Evolutionary conservation across 92 coral and sea anemone genomes (phyloP).

Genomic region (Diadumene lineata): DNA sequence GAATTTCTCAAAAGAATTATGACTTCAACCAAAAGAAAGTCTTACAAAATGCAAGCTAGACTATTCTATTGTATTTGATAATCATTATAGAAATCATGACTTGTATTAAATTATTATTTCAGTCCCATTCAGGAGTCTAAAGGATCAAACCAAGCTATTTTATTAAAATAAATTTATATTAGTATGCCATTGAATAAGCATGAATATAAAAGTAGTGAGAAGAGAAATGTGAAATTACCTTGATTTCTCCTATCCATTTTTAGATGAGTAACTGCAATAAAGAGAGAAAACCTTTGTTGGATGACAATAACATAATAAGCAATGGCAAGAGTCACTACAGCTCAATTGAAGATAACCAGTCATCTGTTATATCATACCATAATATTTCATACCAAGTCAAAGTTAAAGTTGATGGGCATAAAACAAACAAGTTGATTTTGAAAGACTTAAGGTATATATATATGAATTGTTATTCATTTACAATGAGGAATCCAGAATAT

Average conservation of each 20-base stretch:
- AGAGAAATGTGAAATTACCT: no score
- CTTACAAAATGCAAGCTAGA: no score
- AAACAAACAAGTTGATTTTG: slow-evolving; percentile 56
- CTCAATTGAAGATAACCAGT: background rate
- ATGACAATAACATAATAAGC: background rate
- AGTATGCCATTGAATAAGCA: no score
- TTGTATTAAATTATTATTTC: no score
- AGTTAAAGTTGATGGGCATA: slow-evolving; percentile 60
- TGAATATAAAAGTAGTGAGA: no score
- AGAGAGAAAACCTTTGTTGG: slow-evolving; percentile 33
- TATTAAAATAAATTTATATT: no score
- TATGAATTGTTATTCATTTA: background rate
- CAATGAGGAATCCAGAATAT: background rate
- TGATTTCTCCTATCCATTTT: background rate
- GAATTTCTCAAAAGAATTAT: no score
- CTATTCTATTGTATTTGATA: no score
- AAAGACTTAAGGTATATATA: slow-evolving; percentile 60
- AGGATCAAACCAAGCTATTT: no score
- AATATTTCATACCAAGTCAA: slow-evolving; percentile 66
- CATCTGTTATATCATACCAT: slow-evolving; percentile 69
- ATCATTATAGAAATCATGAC: no score
- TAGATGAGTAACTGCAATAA: background rate
- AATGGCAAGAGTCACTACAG: background rate
- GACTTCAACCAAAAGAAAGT: no score
- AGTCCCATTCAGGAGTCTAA: no score